phyloP scores from a whole-genome alignment of 2,888 invertebrate genomes.

The Phoenoteleia sp. region DNA sequence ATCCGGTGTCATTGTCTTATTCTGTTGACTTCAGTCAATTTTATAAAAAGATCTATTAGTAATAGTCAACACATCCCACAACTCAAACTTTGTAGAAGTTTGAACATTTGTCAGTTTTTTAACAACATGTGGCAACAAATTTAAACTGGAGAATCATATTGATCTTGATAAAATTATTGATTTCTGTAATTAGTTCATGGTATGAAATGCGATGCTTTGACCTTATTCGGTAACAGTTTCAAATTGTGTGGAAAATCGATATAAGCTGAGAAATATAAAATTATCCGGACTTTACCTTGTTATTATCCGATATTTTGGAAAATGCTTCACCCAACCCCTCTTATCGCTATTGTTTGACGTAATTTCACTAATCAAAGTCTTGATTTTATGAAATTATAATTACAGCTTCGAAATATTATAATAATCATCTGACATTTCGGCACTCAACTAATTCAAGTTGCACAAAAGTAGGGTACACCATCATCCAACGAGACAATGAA shows the following conservation, averaged over 20 bases:
- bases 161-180: conserved; percentile 23
- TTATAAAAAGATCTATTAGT: no score
- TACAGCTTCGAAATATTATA: conserved; percentile 78
- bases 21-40: neutral
- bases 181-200: conserved; percentile 25
- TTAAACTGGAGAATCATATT: neutral
- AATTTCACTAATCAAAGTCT: neutral
- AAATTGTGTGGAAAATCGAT: conserved; percentile 3
- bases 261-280: conserved; percentile 11
- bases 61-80: no score
- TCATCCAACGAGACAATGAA: conserved; percentile 84
- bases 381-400: conserved; percentile 9
- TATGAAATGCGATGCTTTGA: conserved; percentile 17
- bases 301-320: neutral
- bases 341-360: neutral
- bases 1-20: conserved; percentile 5
- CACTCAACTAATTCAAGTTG: conserved; percentile 82
- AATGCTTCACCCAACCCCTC: neutral
- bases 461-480: conserved; percentile 79
- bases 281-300: conserved; percentile 1
- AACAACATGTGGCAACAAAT: neutral
- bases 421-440: conserved; percentile 81
- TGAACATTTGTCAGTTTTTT: neutral
- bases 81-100: no score
- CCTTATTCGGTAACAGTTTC: conserved; percentile 10